phyloP scores from a whole-genome alignment of 1,140 invertebrate genomes.

The Zaprionus kolodkinae region DNA sequence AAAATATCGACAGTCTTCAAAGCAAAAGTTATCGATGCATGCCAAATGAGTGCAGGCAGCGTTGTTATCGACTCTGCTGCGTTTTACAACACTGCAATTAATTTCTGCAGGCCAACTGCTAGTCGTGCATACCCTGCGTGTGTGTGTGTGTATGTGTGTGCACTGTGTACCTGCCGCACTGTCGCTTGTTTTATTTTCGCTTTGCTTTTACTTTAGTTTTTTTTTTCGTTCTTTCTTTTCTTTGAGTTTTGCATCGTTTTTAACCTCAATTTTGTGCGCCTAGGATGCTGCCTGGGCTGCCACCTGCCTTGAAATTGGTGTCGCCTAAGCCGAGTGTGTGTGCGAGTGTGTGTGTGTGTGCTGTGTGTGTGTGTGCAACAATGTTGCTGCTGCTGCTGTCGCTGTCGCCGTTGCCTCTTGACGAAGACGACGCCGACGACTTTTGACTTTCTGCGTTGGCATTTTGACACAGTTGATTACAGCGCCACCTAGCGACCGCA shows the following conservation, averaged over 20 bases:
- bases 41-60: no score
- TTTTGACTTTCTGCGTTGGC: conserved; percentile 74
- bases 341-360: conserved; percentile 2
- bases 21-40: no score
- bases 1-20: no score
- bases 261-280: conserved; percentile 67
- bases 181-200: conserved; percentile 33
- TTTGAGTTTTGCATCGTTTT: conserved; percentile 56
- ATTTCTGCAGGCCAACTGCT: not conserved
- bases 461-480: conserved; percentile 82
- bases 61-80: no score
- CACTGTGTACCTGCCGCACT: not conserved
- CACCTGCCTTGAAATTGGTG: conserved; percentile 65
- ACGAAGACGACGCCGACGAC: conserved; percentile 56
- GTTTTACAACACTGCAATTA: not conserved
- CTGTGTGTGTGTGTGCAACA: conserved; percentile 33
- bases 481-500: conserved; percentile 70
- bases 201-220: conserved; percentile 41
- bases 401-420: conserved; percentile 49
- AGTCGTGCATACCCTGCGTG: not conserved
- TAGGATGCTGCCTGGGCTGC: conserved; percentile 62
- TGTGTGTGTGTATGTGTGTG: no score
- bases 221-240: not conserved
- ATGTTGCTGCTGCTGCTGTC: conserved; percentile 14
- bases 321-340: conserved; percentile 21